A percentile compares a stretch with the other conserved stretches of the same genome.
These are phyloP conservation scores for Spodoptera littoralis DNA, from an alignment of 2,888 invertebrate genomes.

Conservation along the genomic window DNA sequence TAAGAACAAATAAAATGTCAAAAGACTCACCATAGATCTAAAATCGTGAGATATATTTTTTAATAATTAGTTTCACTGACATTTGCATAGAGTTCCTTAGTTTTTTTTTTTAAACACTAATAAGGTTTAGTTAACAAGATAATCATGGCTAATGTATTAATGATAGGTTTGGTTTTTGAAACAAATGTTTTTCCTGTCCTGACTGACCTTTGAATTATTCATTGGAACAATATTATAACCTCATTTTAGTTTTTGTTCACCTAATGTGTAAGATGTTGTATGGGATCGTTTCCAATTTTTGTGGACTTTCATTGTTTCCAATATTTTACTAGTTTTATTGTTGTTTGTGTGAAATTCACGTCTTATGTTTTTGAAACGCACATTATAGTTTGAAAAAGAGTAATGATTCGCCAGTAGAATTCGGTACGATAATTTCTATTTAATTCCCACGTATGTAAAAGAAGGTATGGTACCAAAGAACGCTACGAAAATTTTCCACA, in stretches of 20 bases:
- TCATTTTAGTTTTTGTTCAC: slow-evolving; percentile 53
- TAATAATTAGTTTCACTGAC: slow-evolving; percentile 34
- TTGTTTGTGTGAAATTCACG: slow-evolving; percentile 1
- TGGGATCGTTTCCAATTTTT: slow-evolving; percentile 17
- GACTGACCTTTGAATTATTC: slow-evolving; percentile 65
- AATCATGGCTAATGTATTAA: slow-evolving; percentile 61
- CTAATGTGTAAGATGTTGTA: slow-evolving; percentile 24
- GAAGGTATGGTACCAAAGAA: no score
- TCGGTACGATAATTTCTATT: no score
- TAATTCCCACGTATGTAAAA: no score
- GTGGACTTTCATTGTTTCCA: slow-evolving; percentile 9
- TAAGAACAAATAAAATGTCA: slow-evolving; percentile 24
- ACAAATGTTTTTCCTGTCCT: slow-evolving; percentile 65
- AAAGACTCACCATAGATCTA: slow-evolving; percentile 11
- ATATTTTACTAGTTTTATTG: slow-evolving; percentile 22
- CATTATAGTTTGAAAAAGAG: no score
- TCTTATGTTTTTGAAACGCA: no score
- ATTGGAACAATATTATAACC: slow-evolving; percentile 47
- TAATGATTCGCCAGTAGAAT: no score
- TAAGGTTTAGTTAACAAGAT: slow-evolving; percentile 62
- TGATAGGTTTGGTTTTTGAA: slow-evolving; percentile 62
- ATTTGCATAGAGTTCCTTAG: slow-evolving; percentile 35
- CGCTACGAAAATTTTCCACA: no score
- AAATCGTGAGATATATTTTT: slow-evolving; percentile 33
- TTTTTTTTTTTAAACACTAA: slow-evolving; percentile 33